phyloP scores from a whole-genome alignment of 2,888 invertebrate species.

The Mamestra brassicae region DNA sequence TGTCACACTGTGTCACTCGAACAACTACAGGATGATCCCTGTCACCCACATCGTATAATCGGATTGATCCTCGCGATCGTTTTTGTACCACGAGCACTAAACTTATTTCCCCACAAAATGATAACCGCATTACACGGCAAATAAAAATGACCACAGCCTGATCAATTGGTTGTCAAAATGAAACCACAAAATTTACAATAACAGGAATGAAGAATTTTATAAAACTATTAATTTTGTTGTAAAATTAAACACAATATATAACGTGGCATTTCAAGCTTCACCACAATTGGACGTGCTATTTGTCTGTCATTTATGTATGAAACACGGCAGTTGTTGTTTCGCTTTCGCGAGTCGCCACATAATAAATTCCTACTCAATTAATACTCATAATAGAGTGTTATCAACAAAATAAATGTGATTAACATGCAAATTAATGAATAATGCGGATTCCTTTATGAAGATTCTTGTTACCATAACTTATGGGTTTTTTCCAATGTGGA shows the following conservation, averaged over 20 bases:
- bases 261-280: constrained; percentile 6
- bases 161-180: background rate
- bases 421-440: constrained; percentile 62
- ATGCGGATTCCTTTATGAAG: constrained; percentile 18
- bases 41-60: constrained; percentile 7
- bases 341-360: constrained; percentile 41
- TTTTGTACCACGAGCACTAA: too few relatives aligned
- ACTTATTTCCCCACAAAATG: background rate
- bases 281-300: constrained; percentile 1
- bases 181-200: constrained; percentile 19
- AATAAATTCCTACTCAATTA: constrained; percentile 61
- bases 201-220: background rate
- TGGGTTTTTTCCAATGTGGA: background rate
- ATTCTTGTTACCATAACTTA: constrained; percentile 1
- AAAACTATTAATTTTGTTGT: background rate
- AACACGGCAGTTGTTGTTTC: constrained; percentile 50
- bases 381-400: constrained; percentile 33
- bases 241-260: constrained; percentile 15
- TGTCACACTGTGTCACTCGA: background rate
- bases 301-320: constrained; percentile 41
- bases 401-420: constrained; percentile 49
- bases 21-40: background rate
- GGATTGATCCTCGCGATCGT: background rate
- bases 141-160: background rate
- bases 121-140: background rate